Conservation (phyloP, 2,797 vertebrate genomes). For the Bovichtus diacanthus region DNA sequence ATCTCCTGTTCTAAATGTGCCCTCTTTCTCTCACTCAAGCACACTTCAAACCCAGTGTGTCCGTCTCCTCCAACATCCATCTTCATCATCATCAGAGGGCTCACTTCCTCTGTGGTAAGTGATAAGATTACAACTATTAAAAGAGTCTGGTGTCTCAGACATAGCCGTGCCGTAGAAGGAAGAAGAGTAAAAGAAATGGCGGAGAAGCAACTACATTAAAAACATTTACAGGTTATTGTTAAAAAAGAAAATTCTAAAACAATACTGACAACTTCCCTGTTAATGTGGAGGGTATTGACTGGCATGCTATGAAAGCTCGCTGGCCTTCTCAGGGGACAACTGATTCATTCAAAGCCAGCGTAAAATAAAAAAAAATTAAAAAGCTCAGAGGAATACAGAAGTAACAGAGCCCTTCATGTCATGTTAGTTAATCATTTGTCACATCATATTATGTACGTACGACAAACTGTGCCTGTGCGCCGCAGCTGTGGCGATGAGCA, state of each 20-base stretch:
- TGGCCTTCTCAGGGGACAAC: slow-evolving; percentile 17
- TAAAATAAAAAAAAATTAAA: slow-evolving; percentile 6
- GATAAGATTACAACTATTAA: background rate
- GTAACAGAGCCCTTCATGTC: slow-evolving; percentile 34
- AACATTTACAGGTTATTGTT: background rate
- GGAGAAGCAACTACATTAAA: background rate
- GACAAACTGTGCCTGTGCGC: slow-evolving; percentile 22
- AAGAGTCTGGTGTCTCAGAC: background rate
- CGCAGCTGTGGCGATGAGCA: slow-evolving; percentile 42
- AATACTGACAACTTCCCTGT: background rate
- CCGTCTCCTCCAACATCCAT: slow-evolving; percentile 9
- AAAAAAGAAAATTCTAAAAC: background rate
- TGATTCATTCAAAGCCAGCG: slow-evolving; percentile 21
- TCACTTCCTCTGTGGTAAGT: slow-evolving; percentile 1
- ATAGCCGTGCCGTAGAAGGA: background rate
- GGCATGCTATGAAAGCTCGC: background rate
- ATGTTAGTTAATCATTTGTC: slow-evolving; percentile 51
- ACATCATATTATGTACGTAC: slow-evolving; percentile 31
- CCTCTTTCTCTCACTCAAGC: background rate
- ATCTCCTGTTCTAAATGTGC: background rate
- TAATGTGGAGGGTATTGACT: background rate
- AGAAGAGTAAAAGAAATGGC: background rate
- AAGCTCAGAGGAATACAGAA: slow-evolving; percentile 25
- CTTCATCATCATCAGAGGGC: background rate
- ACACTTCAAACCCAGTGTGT: background rate